Conservation (phyloP, 2,797 vertebrate species). For the Ctenochaetus hawaiiensis region DNA sequence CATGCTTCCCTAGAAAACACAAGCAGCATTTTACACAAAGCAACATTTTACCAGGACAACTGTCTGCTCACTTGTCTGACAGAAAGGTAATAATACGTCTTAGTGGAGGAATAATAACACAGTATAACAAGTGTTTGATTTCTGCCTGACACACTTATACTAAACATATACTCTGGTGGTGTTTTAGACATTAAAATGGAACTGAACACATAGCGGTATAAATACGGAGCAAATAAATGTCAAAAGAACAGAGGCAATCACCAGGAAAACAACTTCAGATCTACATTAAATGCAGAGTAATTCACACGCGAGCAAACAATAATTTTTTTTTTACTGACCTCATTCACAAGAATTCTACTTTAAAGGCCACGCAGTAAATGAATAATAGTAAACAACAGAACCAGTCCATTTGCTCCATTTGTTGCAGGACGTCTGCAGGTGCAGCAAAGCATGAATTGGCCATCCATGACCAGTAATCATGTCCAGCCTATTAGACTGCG, state of each 20-base stretch:
- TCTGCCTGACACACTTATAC: neutral
- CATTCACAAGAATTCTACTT: constrained; percentile 19
- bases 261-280: neutral
- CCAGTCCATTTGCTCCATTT: constrained; percentile 44
- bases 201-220: neutral
- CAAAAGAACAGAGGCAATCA: neutral
- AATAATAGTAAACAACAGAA: constrained; percentile 28
- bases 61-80: neutral
- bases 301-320: neutral
- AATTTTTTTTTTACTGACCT: constrained; percentile 10
- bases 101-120: neutral
- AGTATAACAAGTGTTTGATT: neutral
- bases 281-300: constrained; percentile 7
- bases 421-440: constrained; percentile 43
- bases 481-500: constrained; percentile 57
- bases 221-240: neutral
- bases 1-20: neutral
- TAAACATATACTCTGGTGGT: too few relatives aligned
- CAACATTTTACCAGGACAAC: neutral
- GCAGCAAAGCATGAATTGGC: constrained; percentile 58
- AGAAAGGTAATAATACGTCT: neutral
- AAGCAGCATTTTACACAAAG: neutral
- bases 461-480: constrained; percentile 71
- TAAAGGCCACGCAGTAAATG: constrained; percentile 14
- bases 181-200: neutral